Evolutionary conservation across 2,888 invertebrate genomes (phyloP), one percentile per base, ranked within the genome.

Genomic region (Eupithecia pulchellata): DNA sequence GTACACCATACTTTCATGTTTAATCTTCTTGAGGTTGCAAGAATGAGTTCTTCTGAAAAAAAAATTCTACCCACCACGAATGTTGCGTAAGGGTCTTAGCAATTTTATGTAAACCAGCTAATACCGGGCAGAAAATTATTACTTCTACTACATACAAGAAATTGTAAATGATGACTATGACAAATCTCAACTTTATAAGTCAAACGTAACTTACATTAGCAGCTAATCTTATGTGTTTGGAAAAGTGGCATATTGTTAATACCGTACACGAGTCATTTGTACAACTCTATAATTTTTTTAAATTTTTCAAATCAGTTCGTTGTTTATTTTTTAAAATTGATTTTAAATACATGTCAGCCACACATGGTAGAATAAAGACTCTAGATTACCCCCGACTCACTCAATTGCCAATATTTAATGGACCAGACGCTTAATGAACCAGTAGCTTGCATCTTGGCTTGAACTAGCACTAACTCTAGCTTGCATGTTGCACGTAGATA

Each of bases 401-500:
- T 11, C 13, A 52, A 13, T 52, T 57, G 57, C 29, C 20, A 29
- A 57, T 57, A 55, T 55, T 55, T 17, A 29, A 14, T 20, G n/a
- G n/a, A n/a, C n/a, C n/a, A n/a, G n/a, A n/a, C n/a, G n/a, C n/a
- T n/a, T n/a, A n/a, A n/a, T n/a, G n/a, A n/a, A 47, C 42, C 6
- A 55, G 29, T 6, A 57, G 57, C 57, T 57, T 57, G 57, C 17
- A 29, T n/a, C 27, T 34, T 39, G 34, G 62, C 62, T 39, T 25
- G 20, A 20, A 52, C 25, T 42, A 61, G 55, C 64, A 47, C 27
- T 69, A 64, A 69, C 60, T 20, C 57, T 47, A 39, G 71, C 67
- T 67, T 71, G 89, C 90, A 89, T 82, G 87, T 75, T 55, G 63
- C 61, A 68, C 64, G 65, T 91, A 93, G 93, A 88, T 91, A 20